These are phyloP conservation scores for Channa maculata DNA, from an alignment of 2,113 vertebrate species.

Conservation along the genomic window DNA sequence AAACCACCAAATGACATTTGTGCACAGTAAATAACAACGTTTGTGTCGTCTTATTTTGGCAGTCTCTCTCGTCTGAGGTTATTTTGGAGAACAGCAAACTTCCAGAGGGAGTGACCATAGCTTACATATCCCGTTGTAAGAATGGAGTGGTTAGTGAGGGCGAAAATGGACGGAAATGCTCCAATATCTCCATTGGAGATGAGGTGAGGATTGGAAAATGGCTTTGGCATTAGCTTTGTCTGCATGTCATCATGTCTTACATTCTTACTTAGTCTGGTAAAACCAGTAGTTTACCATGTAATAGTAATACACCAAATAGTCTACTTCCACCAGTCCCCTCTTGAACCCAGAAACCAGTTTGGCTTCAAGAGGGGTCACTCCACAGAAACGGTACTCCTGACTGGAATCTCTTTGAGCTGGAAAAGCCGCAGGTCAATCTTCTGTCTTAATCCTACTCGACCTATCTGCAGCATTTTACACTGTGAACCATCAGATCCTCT, in stretches of 20 bases:
- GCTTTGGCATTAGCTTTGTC: background rate
- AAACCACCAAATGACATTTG: conserved; percentile 62
- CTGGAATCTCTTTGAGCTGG: too few relatives aligned
- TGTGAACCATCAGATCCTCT: too few relatives aligned
- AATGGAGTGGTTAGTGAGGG: conserved; percentile 91
- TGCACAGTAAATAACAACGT: conserved; percentile 8
- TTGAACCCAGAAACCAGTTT: too few relatives aligned
- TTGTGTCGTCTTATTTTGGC: conserved; percentile 45
- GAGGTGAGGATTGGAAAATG: conserved; percentile 81
- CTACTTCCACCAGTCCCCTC: too few relatives aligned
- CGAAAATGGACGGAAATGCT: conserved; percentile 95
- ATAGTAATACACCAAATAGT: too few relatives aligned
- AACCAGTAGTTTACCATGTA: too few relatives aligned
- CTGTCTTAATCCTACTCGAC: too few relatives aligned
- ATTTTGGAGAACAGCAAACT: conserved; percentile 97
- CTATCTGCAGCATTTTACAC: too few relatives aligned
- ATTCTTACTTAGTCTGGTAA: too few relatives aligned
- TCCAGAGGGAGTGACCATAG: conserved; percentile 93
- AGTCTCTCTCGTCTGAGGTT: conserved; percentile 98
- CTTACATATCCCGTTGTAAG: conserved; percentile 95
- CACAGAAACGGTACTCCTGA: too few relatives aligned
- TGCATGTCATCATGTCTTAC: background rate
- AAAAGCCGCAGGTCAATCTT: too few relatives aligned
- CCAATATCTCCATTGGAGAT: conserved; percentile 97
- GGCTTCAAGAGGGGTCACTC: too few relatives aligned